Evolutionary conservation across 1,140 invertebrate genomes (phyloP).

Genomic region (Halictus rubicundus): DNA sequence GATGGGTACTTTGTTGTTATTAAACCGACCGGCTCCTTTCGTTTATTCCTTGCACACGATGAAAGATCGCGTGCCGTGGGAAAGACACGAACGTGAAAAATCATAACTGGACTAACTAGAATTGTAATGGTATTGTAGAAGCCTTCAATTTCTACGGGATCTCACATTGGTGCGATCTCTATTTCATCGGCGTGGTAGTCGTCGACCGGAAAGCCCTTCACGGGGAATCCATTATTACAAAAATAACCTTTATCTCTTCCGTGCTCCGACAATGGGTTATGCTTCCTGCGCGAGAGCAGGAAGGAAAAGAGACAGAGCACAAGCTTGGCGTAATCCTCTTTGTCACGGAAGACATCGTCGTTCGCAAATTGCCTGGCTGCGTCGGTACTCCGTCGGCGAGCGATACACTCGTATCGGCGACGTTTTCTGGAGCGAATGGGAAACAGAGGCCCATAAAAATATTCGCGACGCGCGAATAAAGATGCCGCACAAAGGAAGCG

Average conservation of each 20-base stretch:
- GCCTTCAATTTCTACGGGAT: too few relatives aligned
- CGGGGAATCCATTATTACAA: constrained; percentile 45
- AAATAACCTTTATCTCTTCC: constrained; percentile 47
- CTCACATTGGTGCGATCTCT: background rate
- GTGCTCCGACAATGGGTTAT: constrained; percentile 14
- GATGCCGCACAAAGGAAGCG: too few relatives aligned
- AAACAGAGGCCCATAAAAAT: constrained; percentile 8
- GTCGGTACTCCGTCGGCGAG: background rate
- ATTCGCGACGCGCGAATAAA: background rate
- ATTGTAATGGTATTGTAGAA: too few relatives aligned
- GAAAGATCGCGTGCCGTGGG: constrained; percentile 2
- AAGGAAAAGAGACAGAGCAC: background rate
- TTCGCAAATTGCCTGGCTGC: constrained; percentile 48
- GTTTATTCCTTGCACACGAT: background rate
- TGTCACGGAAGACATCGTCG: constrained; percentile 33
- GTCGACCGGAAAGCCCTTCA: constrained; percentile 20
- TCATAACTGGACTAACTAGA: too few relatives aligned
- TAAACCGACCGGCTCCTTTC: constrained; percentile 5
- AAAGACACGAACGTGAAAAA: too few relatives aligned
- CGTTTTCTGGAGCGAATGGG: background rate
- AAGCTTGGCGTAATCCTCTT: constrained; percentile 28
- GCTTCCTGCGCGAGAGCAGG: background rate
- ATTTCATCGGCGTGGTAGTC: background rate
- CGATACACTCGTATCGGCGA: background rate
- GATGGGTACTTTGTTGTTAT: constrained; percentile 34